Conservation (phyloP, 2,888 invertebrate genomes). For the Oasisia sp. region DNA sequence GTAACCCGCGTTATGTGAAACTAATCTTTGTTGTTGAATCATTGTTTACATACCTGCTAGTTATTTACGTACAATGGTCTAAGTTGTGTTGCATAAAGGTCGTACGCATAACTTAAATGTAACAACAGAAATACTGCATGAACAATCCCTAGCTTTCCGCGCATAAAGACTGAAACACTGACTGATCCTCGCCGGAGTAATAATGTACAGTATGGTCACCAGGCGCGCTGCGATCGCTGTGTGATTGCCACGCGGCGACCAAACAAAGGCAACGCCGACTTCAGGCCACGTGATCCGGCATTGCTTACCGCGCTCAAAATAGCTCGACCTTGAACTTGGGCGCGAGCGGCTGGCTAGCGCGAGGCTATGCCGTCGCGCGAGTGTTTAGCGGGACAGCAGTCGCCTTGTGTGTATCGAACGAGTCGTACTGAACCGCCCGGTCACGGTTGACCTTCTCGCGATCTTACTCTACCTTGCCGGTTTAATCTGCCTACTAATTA, state of each 20-base stretch:
- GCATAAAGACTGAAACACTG: neutral
- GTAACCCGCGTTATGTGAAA: too few relatives aligned
- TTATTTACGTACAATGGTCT: neutral
- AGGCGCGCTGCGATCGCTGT: neutral
- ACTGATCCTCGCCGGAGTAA: neutral
- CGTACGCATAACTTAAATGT: neutral
- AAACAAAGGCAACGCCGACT: neutral
- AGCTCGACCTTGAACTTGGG: neutral
- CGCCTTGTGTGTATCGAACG: neutral
- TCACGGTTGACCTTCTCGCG: neutral
- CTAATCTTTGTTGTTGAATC: too few relatives aligned
- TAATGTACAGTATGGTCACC: neutral
- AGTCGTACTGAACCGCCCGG: neutral
- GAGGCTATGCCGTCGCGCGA: neutral
- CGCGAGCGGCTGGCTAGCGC: neutral
- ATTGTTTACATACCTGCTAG: too few relatives aligned
- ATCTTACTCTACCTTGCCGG: neutral
- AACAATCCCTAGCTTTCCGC: neutral
- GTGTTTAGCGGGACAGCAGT: neutral
- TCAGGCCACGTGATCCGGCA: neutral
- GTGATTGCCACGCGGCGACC: neutral
- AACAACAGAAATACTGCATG: neutral
- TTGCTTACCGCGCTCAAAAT: neutral
- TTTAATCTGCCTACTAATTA: neutral
- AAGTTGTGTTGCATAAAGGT: neutral